phyloP scores from a whole-genome alignment of 2,888 invertebrate genomes.

The Drosophila macrothrix region DNA sequence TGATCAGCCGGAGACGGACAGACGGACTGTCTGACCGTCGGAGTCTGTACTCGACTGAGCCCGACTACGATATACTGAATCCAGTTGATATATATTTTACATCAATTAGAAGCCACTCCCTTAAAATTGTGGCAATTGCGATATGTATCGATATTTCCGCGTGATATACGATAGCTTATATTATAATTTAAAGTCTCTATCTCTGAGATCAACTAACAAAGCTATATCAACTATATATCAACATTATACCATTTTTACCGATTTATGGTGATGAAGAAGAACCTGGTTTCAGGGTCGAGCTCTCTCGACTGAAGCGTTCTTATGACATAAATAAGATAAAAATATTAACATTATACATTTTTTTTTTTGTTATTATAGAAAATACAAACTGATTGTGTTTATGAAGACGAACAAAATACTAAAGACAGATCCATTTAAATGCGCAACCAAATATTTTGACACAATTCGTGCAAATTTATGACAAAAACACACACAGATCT shows the following conservation, averaged over 20 bases:
- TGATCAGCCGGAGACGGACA: too few species aligned
- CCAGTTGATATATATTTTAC: not conserved
- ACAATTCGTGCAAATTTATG: slow-evolving; percentile 29
- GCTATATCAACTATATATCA: too few species aligned
- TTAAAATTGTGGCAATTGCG: too few species aligned
- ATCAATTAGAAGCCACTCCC: not conserved
- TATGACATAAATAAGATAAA: not conserved
- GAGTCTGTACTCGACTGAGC: too few species aligned
- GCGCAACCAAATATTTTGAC: slow-evolving; percentile 54
- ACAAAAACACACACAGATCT: slow-evolving; percentile 15
- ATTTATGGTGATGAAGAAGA: not conserved
- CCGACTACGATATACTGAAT: not conserved
- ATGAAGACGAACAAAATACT: slow-evolving; percentile 23
- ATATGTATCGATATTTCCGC: too few species aligned
- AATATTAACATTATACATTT: not conserved
- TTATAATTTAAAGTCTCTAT: not conserved
- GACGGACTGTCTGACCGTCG: not conserved
- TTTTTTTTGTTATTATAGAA: not conserved
- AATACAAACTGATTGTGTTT: not conserved
- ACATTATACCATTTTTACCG: too few species aligned
- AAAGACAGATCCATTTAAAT: slow-evolving; percentile 38
- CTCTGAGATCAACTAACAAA: not conserved
- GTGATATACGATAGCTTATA: too few species aligned
- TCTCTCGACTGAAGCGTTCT: not conserved
- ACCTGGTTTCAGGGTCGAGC: not conserved